phyloP scores from a whole-genome alignment of 2,888 invertebrate species.

The Anagyrus pseudococci region DNA sequence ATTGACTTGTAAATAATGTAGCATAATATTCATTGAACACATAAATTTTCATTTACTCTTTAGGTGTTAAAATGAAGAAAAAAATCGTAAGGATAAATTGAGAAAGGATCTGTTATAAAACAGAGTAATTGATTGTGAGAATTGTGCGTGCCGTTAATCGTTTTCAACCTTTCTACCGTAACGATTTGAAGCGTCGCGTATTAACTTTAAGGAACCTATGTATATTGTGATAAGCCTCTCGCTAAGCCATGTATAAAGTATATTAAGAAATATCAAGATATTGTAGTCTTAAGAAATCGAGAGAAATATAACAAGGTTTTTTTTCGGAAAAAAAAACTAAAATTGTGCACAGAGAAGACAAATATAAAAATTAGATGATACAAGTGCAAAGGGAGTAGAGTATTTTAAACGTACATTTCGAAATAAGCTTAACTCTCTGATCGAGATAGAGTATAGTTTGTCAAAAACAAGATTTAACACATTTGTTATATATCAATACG shows the following conservation, averaged over 20 bases:
- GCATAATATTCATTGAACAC: slow-evolving; percentile 47
- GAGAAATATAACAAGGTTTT: no score
- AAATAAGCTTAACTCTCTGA: slow-evolving; percentile 43
- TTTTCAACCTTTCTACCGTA: slow-evolving; percentile 31
- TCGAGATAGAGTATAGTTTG: slow-evolving; percentile 46
- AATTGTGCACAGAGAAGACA: no score
- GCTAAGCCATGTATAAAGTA: slow-evolving; percentile 51
- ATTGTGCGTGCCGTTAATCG: slow-evolving; percentile 18
- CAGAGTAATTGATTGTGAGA: slow-evolving; percentile 22
- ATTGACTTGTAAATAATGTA: slow-evolving; percentile 49
- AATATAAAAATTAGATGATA: no score
- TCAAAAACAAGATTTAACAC: slow-evolving; percentile 42
- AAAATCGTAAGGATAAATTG: slow-evolving; percentile 14
- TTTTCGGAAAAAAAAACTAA: slow-evolving; percentile 28
- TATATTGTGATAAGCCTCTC: slow-evolving; percentile 54
- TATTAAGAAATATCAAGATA: slow-evolving; percentile 39
- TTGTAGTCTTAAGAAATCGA: slow-evolving; percentile 10
- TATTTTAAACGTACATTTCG: slow-evolving; percentile 44
- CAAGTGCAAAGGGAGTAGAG: no score
- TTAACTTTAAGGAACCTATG: slow-evolving; percentile 42
- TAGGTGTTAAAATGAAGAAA: slow-evolving; percentile 34
- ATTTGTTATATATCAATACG: slow-evolving; percentile 43
- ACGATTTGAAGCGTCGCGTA: slow-evolving; percentile 23
- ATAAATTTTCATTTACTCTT: slow-evolving; percentile 43
- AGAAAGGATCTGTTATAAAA: slow-evolving; percentile 20